Evolutionary conservation across 2,888 invertebrate genomes (phyloP), one percentile per base, ranked within the genome.

Genomic region (Athalia circularis): DNA sequence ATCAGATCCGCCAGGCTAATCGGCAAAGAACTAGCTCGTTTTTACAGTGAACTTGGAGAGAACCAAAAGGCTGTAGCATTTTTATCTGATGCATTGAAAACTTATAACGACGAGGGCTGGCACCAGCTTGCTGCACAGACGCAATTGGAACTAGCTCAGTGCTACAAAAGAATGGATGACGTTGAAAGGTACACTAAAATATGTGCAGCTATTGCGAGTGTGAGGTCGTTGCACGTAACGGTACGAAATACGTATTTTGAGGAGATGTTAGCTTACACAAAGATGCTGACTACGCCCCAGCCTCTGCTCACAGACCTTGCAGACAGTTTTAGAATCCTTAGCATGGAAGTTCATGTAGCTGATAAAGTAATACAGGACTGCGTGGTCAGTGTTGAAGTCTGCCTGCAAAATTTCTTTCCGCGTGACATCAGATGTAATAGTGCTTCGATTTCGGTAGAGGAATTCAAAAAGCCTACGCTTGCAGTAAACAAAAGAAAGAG

Each of bases 41-140:
- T 98, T 89, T 98, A 99, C 90, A 94, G 96, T 84, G 95, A 95
- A 81, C 92, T 96, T 7, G 95, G 95, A 0, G 96, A 97, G 88
- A 95, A 96, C 0, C 94, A 96, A 82, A 98, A 98, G 89, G 96
- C 98, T 0, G 96, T 97, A 4, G 95, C 96, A 0, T 98, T 98
- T 89, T 92, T 98, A 1, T 93, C 94, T 74, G 98, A 98, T 87
- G 95, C 97, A 0, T 91, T 98, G 47, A 94, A 96, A 76, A 97
- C 96, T 4, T 96, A 97, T 84, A 95, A 95, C 86, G 94, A 95
- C 77, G 98, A 98, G 87, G 95, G 95, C 29, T 99, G 99, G 98
- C 92, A 92, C 78, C 93, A 94, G 77, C 91, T 98, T 57, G 96
- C 95, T 0, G 95, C 95, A 0, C 95, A 96, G 87, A 97, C 96